phyloP scores from a whole-genome alignment of 1,140 invertebrate genomes.

The Aphaenogaster floridana region DNA sequence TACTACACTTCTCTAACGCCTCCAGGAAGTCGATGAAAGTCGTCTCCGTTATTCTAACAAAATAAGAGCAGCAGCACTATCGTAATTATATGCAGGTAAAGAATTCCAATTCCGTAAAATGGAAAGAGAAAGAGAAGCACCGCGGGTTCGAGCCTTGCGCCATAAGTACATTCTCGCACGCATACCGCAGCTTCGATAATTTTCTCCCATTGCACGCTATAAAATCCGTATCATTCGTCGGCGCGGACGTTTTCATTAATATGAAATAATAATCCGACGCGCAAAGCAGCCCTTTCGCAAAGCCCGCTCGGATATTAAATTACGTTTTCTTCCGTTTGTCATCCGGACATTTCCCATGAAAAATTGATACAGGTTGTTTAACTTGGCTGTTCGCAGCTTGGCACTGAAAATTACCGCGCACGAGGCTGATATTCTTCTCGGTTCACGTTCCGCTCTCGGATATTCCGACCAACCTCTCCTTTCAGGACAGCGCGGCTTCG shows the following conservation, averaged over 20 bases:
- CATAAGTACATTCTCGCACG: slow-evolving; percentile 31
- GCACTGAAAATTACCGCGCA: slow-evolving; percentile 20
- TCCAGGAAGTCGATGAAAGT: slow-evolving; percentile 4
- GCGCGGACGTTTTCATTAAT: slow-evolving; percentile 59
- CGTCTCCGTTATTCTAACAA: background rate
- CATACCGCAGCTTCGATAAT: slow-evolving; percentile 45
- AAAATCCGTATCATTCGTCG: slow-evolving; percentile 44
- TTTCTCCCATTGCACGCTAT: slow-evolving; percentile 38
- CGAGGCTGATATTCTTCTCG: slow-evolving; percentile 17
- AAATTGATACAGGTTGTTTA: slow-evolving; percentile 13
- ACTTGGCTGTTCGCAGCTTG: background rate
- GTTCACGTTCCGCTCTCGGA: slow-evolving; percentile 29
- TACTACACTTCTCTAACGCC: background rate
- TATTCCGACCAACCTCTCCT: background rate
- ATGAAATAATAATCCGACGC: background rate
- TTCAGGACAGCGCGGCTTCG: background rate
- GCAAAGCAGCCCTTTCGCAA: background rate
- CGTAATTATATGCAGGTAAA: slow-evolving; percentile 37
- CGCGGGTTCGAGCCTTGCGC: slow-evolving; percentile 27
- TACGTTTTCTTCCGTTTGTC: background rate
- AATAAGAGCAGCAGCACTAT: background rate
- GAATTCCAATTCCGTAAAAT: slow-evolving; percentile 20
- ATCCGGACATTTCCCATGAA: background rate
- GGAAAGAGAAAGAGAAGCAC: background rate
- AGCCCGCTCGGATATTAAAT: background rate